phyloP scores from a whole-genome alignment of 1,140 invertebrate species.

The Stegodyphus mimosarum region DNA sequence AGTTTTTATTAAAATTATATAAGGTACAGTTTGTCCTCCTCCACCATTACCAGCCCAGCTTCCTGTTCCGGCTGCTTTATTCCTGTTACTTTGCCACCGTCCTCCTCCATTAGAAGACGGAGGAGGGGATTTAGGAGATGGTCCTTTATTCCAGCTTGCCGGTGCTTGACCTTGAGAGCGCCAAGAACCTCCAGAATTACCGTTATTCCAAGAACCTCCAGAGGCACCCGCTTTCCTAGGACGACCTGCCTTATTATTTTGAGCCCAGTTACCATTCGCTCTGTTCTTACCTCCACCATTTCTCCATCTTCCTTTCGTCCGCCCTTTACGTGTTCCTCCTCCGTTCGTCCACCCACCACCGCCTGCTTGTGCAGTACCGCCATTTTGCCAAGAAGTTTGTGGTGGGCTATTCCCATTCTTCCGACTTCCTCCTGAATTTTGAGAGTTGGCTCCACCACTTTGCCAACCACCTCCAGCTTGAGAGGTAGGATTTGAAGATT shows the following conservation, averaged over 20 bases:
- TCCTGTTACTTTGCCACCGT: constrained; percentile 1
- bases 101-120: neutral
- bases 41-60: constrained; percentile 3
- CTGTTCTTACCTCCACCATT: neutral
- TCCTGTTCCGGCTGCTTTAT: neutral
- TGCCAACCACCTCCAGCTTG: constrained; percentile 35
- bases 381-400: neutral
- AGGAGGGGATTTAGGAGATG: constrained; percentile 12
- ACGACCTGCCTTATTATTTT: constrained; percentile 11
- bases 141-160: constrained; percentile 4
- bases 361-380: neutral
- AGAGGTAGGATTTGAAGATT: neutral
- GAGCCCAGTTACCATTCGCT: neutral
- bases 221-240: neutral
- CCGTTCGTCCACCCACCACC: constrained; percentile 7
- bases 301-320: constrained; percentile 20
- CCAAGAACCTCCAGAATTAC: constrained; percentile 2
- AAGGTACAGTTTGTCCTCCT: constrained; percentile 25
- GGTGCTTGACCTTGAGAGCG: constrained; percentile 6
- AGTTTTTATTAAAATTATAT: constrained; percentile 47
- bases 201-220: constrained; percentile 4
- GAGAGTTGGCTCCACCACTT: constrained; percentile 7
- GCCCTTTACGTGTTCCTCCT: neutral
- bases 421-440: neutral
- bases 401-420: neutral